Percentiles rank a stretch among this genome's conserved stretches.
phyloP scores from a whole-genome alignment of 1,140 invertebrate genomes.

The Drosophila pallidifrons region DNA sequence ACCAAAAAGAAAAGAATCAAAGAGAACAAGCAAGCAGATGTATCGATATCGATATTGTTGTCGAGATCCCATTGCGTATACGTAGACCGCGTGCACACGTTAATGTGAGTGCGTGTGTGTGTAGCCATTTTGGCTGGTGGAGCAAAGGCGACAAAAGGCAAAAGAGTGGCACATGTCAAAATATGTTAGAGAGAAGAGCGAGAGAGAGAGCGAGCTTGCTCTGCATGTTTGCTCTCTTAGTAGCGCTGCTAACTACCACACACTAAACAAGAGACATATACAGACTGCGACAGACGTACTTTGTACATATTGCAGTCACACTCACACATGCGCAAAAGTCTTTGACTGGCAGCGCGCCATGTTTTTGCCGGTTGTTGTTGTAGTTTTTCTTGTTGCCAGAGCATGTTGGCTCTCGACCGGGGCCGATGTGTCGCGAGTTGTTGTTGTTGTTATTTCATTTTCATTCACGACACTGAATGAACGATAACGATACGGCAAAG shows the following conservation, averaged over 20 bases:
- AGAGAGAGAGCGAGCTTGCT: conserved; percentile 3
- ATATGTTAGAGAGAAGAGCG: conserved; percentile 7
- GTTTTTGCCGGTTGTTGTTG: conserved; percentile 51
- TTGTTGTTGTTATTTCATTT: conserved; percentile 40
- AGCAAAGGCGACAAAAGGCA: conserved; percentile 6
- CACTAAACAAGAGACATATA: neutral
- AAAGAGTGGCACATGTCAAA: conserved; percentile 38
- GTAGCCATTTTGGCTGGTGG: conserved; percentile 28
- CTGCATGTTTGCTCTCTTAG: conserved; percentile 21
- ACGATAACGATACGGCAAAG: conserved; percentile 37
- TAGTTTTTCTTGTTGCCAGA: conserved; percentile 37
- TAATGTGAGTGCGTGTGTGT: neutral
- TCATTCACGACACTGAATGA: conserved; percentile 45
- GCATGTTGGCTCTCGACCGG: conserved; percentile 4
- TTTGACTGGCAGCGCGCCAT: conserved; percentile 44
- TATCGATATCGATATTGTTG: conserved; percentile 25
- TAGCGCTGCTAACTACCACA: conserved; percentile 9
- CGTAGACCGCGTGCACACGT: conserved; percentile 7
- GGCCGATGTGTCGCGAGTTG: conserved; percentile 6
- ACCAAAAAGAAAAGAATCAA: neutral
- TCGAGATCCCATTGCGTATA: conserved; percentile 49
- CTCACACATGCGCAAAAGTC: conserved; percentile 45
- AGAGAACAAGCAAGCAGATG: conserved; percentile 19
- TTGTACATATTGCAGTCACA: conserved; percentile 24
- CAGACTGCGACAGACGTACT: neutral